phyloP scores from a whole-genome alignment of 2,113 vertebrate species.

The Bagarius yarrelli region DNA sequence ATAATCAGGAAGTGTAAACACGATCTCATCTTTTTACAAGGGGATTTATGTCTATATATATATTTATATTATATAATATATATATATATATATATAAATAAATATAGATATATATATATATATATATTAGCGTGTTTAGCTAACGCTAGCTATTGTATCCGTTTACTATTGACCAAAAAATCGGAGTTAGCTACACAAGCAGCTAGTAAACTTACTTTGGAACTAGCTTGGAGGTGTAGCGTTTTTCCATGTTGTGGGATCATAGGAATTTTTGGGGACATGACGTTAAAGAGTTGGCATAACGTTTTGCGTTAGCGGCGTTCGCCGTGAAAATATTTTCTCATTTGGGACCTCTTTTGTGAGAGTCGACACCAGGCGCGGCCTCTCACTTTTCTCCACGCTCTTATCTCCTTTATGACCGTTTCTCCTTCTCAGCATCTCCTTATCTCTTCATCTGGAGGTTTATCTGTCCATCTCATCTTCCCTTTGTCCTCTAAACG shows the following conservation, averaged over 20 bases:
- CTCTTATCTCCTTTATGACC: constrained; percentile 31
- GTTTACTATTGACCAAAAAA: not conserved
- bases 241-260: no score
- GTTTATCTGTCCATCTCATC: constrained; percentile 47
- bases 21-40: not conserved
- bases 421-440: constrained; percentile 47
- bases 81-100: no score
- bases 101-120: not conserved
- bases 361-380: not conserved
- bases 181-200: no score
- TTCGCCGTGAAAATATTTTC: fast-evolving
- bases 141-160: not conserved
- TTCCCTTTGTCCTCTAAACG: constrained; percentile 48
- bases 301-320: no score
- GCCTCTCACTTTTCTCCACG: not conserved
- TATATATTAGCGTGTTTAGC: not conserved
- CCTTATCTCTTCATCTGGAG: constrained; percentile 43
- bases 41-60: no score
- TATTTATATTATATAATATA: no score
- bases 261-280: no score
- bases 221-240: no score
- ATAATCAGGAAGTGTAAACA: no score
- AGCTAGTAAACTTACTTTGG: no score
- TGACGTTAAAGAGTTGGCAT: no score
- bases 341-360: no score